phyloP scores from a whole-genome alignment of 2,888 invertebrate species.

The Pediacus dermestoides region DNA sequence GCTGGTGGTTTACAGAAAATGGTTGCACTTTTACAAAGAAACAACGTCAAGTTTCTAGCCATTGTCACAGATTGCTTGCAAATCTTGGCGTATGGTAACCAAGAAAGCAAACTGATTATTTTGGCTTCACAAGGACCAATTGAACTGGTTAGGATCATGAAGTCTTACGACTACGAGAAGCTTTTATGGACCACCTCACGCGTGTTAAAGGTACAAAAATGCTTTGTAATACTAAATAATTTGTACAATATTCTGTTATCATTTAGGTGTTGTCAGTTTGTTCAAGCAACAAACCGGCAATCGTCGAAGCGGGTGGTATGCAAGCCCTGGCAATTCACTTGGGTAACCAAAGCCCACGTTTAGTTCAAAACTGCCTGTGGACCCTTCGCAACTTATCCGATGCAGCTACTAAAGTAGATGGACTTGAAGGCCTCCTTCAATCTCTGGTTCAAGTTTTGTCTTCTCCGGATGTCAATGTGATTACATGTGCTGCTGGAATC shows the following conservation, averaged over 20 bases:
- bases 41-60: slow-evolving; percentile 96
- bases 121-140: slow-evolving; percentile 94
- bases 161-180: slow-evolving; percentile 97
- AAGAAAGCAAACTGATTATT: slow-evolving; percentile 96
- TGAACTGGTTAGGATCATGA: slow-evolving; percentile 95
- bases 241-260: slow-evolving; percentile 3
- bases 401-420: slow-evolving; percentile 95
- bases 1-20: slow-evolving; percentile 98
- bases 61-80: slow-evolving; percentile 99
- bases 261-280: slow-evolving; percentile 86
- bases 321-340: slow-evolving; percentile 95
- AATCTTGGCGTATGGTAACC: slow-evolving; percentile 96
- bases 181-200: slow-evolving; percentile 97
- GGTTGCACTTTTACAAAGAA: slow-evolving; percentile 93
- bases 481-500: slow-evolving; percentile 97
- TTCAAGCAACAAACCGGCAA: slow-evolving; percentile 96
- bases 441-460: slow-evolving; percentile 86
- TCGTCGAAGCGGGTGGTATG: slow-evolving; percentile 98
- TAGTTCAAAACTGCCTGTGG: slow-evolving; percentile 97
- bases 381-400: slow-evolving; percentile 97
- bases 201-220: slow-evolving; percentile 76
- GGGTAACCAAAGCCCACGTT: slow-evolving; percentile 85
- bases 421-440: slow-evolving; percentile 79
- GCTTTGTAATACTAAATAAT: neutral
- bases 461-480: slow-evolving; percentile 92